phyloP scores from a whole-genome alignment of 2,113 vertebrate species.

The Neogobius melanostomus region DNA sequence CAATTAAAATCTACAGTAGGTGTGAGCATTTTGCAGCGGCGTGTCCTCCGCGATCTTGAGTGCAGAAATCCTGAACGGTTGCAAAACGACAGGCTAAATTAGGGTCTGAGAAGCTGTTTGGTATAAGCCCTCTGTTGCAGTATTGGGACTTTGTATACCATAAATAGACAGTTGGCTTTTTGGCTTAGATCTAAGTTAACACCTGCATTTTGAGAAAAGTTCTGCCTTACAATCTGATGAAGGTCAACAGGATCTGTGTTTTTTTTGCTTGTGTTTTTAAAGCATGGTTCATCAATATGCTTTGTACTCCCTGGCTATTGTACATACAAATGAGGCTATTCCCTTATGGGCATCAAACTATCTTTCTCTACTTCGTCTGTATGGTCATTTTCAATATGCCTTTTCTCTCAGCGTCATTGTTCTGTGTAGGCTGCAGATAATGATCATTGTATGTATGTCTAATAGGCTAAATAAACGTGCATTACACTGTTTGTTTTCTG shows the following conservation, averaged over 20 bases:
- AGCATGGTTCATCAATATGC: too few relatives aligned
- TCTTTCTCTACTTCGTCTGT: too few relatives aligned
- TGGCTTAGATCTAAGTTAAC: too few relatives aligned
- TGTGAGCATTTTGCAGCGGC: constrained; percentile 31
- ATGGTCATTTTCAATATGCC: not conserved
- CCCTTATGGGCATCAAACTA: too few relatives aligned
- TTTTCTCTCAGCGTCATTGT: not conserved
- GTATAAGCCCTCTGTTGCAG: not conserved
- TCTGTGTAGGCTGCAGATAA: not conserved
- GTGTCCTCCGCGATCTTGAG: not conserved
- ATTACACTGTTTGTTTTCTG: constrained; percentile 30
- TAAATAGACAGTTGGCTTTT: too few relatives aligned
- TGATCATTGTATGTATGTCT: not conserved
- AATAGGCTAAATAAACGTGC: constrained; percentile 7
- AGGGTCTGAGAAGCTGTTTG: not conserved
- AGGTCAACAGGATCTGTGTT: too few relatives aligned
- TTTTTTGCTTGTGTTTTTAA: too few relatives aligned
- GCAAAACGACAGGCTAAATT: not conserved
- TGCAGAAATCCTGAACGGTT: constrained; percentile 4
- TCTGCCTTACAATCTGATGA: too few relatives aligned
- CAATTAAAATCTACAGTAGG: constrained; percentile 58
- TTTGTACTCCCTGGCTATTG: too few relatives aligned
- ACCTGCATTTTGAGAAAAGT: too few relatives aligned
- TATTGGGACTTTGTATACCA: not conserved
- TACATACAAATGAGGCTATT: too few relatives aligned